Evolutionary conservation across 2,113 vertebrate genomes (phyloP), one percentile per base, ranked within the genome.

Genomic region (Parotia lawesii): DNA sequence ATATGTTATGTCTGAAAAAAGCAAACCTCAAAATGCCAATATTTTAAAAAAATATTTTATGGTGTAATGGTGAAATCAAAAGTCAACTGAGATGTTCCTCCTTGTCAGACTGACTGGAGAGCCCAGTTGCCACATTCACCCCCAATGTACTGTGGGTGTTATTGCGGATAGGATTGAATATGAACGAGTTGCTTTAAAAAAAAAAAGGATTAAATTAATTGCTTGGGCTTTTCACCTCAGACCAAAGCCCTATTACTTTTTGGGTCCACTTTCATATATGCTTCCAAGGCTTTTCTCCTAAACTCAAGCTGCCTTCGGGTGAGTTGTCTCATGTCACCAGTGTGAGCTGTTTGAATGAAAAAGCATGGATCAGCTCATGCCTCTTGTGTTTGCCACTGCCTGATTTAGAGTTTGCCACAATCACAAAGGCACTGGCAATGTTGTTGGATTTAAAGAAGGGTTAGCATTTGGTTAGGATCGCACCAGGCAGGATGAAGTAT

Each of bases 321-420:
- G 35, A 45, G 13, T 14, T 2, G 0, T 27, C 5, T 9, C 6
- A 2, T 29, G 22, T 33, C 38, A 75, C 11, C n/a, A 6, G 2
- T 7, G 15, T 42, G 44, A 67, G 11, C 11, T 44, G 3, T 33
- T 54, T 40, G 53, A 62, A 45, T 15, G 14, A 40, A 82, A 82
- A 78, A 23, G 3, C 28, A 42, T 0, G 0, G 47, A 82, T 11
- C 42, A 25, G 3, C 11, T 90, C 15, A 75, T 35, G 11, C 4
- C 2, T 62, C 20, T 27, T 31, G 6, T 20, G 5, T 42, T 71
- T 84, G 11, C 20, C 25, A 75, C 6, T 31, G 77, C 21, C 25
- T 48, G 72, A 5, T 54, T 90, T 85, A 57, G 7, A 22, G 12
- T n/a, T 50, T 75, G 35, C 29, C 15, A 11, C 28, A 75, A 16